Base-by-base conservation (phyloP, 53 echinoderm and acorn worm species). In the Antedon mediterranea region DNA sequence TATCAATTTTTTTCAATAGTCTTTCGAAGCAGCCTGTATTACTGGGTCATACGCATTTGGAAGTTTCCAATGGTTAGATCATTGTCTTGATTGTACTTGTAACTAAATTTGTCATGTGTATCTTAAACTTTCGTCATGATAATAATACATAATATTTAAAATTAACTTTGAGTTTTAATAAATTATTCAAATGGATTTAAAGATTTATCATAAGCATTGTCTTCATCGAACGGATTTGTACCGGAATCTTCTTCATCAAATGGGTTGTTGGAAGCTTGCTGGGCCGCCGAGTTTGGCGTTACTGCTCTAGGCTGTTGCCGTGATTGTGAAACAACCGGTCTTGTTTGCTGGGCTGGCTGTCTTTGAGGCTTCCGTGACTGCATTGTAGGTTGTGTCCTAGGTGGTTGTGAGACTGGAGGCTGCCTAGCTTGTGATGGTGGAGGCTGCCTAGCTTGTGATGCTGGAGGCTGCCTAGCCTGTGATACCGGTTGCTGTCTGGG, bases 181-280 rank as follows among this genome's bases (percentile, higher is more conserved):
- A 91, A 30, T 91, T 91, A 43, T 91, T 94, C 41, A 41, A 41
- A 41, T 5, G 41, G 41, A 29, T 79, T 87, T 18, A 75, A 71
- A 72, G 84, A 84, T 14, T 85, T 81, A 0, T 82, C 87, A 34
- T 83, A 85, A 26, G 71, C 71, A 2, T 73, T 73, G 31, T 89
- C 94, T 0, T 94, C 91, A n/a, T 82, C 90, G 79, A 94, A 94
- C 28, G 95, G 95, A 81, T 94, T 93, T n/a, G 76, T 44, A 20
- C 80, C 71, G 20, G 43, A n/a, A 20, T 34, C 31, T 0, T 78
- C 77, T 18, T 87, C 85, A 71, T 77, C 88, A 76, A 93, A 93
- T 13, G 93, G 93, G 44, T 90, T 93, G 0, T 79, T 73, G 31
- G 84, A 76, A 71, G 84, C 30, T n/a, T n/a, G n/a, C n/a, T n/a